Percentiles rank a stretch among this genome's conserved stretches.
These are phyloP conservation scores for Macrocentrus cingulum DNA, from an alignment of 1,140 invertebrate species.

Conservation along the genomic window DNA sequence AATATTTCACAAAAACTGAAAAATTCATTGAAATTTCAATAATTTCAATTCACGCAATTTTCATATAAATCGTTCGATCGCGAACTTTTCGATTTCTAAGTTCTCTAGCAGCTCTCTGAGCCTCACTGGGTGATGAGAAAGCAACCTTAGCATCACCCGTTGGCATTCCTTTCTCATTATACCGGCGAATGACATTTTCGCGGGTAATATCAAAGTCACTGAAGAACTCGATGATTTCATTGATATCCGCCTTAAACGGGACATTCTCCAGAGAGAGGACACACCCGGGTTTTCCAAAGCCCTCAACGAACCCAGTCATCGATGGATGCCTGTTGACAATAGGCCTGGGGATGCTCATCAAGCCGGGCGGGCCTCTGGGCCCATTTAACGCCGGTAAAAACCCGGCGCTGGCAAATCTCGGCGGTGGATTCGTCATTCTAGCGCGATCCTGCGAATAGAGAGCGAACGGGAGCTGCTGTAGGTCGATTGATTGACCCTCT, in stretches of 20 bases:
- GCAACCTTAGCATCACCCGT: slow-evolving; percentile 88
- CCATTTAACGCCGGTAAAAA: too few relatives aligned
- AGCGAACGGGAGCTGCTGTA: slow-evolving; percentile 32
- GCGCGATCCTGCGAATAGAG: slow-evolving; percentile 42
- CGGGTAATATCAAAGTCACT: slow-evolving; percentile 71
- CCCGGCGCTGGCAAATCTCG: slow-evolving; percentile 40
- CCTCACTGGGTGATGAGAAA: slow-evolving; percentile 75
- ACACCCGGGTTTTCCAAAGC: slow-evolving; percentile 78
- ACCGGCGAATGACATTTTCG: slow-evolving; percentile 79
- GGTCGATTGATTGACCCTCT: slow-evolving; percentile 37
- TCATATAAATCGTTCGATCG: slow-evolving; percentile 62
- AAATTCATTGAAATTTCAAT: too few relatives aligned
- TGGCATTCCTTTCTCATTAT: slow-evolving; percentile 80
- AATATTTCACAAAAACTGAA: too few relatives aligned
- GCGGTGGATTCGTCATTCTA: slow-evolving; percentile 43
- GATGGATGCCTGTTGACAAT: slow-evolving; percentile 39
- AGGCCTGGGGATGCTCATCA: slow-evolving; percentile 53
- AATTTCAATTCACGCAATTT: slow-evolving; percentile 49
- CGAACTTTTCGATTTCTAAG: slow-evolving; percentile 61
- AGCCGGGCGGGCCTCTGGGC: slow-evolving; percentile 45
- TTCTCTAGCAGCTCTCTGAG: slow-evolving; percentile 70
- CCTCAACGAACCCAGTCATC: slow-evolving; percentile 55
- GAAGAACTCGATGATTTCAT: slow-evolving; percentile 88
- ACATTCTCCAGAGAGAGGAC: slow-evolving; percentile 83
- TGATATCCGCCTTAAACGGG: slow-evolving; percentile 79